These are phyloP conservation scores for Drosophila kohkoa DNA, from an alignment of 1,140 invertebrate species.

Conservation along the genomic window DNA sequence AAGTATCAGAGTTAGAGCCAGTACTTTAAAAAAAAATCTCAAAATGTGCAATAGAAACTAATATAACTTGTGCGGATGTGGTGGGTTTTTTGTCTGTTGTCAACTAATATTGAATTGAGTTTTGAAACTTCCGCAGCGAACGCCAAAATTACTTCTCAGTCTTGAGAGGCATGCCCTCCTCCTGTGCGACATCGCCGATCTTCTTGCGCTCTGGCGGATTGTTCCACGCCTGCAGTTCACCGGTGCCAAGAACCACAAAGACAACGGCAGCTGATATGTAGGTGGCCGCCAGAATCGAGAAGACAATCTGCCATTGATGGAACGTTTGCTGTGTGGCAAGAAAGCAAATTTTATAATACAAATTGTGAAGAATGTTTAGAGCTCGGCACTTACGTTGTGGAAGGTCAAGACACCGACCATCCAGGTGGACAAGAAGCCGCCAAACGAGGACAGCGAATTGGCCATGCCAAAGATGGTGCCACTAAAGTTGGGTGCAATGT, in stretches of 20 bases:
- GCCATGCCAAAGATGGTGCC: conserved; percentile 96
- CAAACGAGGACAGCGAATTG: conserved; percentile 95
- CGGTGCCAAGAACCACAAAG: conserved; percentile 90
- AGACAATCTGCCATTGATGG: conserved; percentile 93
- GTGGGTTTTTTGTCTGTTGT: conserved; percentile 33
- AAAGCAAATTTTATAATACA: conserved; percentile 14
- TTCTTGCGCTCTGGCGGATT: conserved; percentile 80
- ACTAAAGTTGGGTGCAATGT: conserved; percentile 95
- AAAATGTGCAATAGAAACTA: conserved; percentile 68
- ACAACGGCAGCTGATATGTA: conserved; percentile 89
- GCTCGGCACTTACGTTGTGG: conserved; percentile 87
- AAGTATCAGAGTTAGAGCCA: conserved; percentile 23
- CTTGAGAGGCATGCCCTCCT: conserved; percentile 82
- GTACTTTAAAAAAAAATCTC: conserved; percentile 51
- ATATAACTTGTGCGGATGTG: conserved; percentile 76
- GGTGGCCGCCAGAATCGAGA: conserved; percentile 91
- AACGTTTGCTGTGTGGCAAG: conserved; percentile 88
- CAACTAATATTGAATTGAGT: conserved; percentile 13
- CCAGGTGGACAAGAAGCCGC: conserved; percentile 93
- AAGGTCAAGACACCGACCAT: conserved; percentile 94
- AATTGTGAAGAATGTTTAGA: not conserved
- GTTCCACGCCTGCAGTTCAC: conserved; percentile 88
- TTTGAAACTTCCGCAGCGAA: not conserved
- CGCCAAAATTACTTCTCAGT: conserved; percentile 55
- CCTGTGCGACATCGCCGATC: conserved; percentile 60